Base-by-base conservation (phyloP, 1,140 invertebrate species). In the Drosophila lini region DNA sequence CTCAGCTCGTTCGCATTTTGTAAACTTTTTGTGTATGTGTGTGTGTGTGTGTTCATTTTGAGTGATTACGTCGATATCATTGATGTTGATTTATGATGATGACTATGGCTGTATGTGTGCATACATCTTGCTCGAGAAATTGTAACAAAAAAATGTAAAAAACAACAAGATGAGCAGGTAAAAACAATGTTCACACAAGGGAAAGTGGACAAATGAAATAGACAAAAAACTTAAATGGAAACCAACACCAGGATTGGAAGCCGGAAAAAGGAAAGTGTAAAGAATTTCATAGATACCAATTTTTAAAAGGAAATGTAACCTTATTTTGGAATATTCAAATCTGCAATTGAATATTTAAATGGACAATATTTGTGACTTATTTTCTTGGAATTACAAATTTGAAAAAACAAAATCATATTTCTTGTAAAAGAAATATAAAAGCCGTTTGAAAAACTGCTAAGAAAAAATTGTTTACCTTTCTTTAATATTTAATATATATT, bases 31-130 rank as follows among this genome's bases (percentile, higher is more conserved):
- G 22, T 67, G 32, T 32, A n/a, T n/a, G 22, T 70, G 63, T 67
- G 65, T 34, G 25, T 36, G 44, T 38, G 53, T 55, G 44, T 74
- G 64, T 56, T 61, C 69, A 73, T 84, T 89, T 89, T 88, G 83
- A 88, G 84, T 88, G 83, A 88, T 88, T 88, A 88, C 86, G 84
- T 89, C 84, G 83, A 89, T 89, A 89, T 80, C 84, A 89, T 88
- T 89, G 83, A 88, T 89, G 83, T 89, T 88, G 83, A 88, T 88
- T 88, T 83, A 88, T 88, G 80, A 78, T 88, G 83, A 88, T 88
- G 83, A 80, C 69, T 48, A 76, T 74, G 63, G 55, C 36, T 38
- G 40, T 28, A 42, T 45, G 11, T 50, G 48, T 60, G 40, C 31
- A 34, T 56, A 61, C 32, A 59, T 62, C 63, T 53, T 68, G 25